Percentiles rank a stretch among this genome's conserved stretches.
phyloP scores from a whole-genome alignment of 2,797 vertebrate species.

The Alca torda region DNA sequence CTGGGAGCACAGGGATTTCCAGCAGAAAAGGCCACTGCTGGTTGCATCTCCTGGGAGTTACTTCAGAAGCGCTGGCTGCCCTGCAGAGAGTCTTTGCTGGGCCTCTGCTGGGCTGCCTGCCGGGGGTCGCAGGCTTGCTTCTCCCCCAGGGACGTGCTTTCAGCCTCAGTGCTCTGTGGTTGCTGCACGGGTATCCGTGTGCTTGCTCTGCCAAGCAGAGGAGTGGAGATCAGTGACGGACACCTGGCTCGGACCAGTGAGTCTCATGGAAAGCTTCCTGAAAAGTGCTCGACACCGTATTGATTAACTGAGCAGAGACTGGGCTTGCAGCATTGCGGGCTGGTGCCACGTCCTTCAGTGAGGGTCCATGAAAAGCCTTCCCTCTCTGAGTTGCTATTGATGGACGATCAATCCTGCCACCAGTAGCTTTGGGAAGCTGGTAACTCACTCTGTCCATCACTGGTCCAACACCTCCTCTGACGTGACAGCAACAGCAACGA shows the following conservation, averaged over 20 bases:
- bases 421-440: neutral
- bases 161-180: neutral
- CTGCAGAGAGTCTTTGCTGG: neutral
- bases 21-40: neutral
- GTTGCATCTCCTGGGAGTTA: too few relatives aligned
- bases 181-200: neutral
- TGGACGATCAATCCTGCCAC: neutral
- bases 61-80: neutral
- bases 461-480: too few relatives aligned
- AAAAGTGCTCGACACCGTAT: neutral
- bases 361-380: neutral
- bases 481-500: too few relatives aligned
- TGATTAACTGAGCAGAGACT: neutral
- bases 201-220: neutral
- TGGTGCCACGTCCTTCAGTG: neutral
- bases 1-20: neutral
- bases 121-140: neutral
- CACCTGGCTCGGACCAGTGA: fast-evolving
- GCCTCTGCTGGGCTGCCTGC: neutral
- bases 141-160: neutral
- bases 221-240: neutral
- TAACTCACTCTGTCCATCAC: neutral
- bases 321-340: neutral
- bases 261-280: neutral
- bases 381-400: neutral